Evolutionary conservation across 2,888 invertebrate genomes (phyloP).

Genomic region (Polyploca ridens): DNA sequence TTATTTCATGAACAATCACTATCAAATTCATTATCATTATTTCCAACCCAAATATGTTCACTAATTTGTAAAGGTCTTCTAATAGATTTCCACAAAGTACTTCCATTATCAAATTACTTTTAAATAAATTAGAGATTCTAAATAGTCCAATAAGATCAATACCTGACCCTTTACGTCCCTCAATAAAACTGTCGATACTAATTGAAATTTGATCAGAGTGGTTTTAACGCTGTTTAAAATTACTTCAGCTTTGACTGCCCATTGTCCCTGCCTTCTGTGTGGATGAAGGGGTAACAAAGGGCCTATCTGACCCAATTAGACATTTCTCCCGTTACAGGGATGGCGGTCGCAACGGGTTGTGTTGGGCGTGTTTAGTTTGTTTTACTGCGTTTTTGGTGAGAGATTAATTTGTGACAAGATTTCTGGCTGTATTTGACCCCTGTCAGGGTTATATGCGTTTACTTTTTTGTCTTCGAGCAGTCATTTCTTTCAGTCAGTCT

Average conservation of each 20-base stretch:
- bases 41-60: too few relatives aligned
- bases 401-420: slow-evolving; percentile 25
- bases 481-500: too few relatives aligned
- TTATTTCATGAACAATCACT: too few relatives aligned
- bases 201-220: slow-evolving; percentile 11
- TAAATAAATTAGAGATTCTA: too few relatives aligned
- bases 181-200: slow-evolving; percentile 2
- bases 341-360: slow-evolving; percentile 25
- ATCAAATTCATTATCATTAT: too few relatives aligned
- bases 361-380: slow-evolving; percentile 18
- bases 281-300: slow-evolving; percentile 36
- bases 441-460: neutral
- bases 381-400: slow-evolving; percentile 23
- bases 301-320: slow-evolving; percentile 46
- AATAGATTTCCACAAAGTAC: too few relatives aligned
- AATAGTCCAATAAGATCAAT: neutral
- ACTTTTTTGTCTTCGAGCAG: too few relatives aligned
- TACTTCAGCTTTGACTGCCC: slow-evolving; percentile 29
- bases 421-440: slow-evolving; percentile 1
- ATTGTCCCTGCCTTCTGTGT: slow-evolving; percentile 34
- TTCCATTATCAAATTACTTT: too few relatives aligned
- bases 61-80: too few relatives aligned
- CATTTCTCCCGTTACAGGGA: slow-evolving; percentile 35
- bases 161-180: neutral
- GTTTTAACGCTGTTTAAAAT: slow-evolving; percentile 32